Conservation (phyloP, 2,113 vertebrate species). For the Puntigrus tetrazona region DNA sequence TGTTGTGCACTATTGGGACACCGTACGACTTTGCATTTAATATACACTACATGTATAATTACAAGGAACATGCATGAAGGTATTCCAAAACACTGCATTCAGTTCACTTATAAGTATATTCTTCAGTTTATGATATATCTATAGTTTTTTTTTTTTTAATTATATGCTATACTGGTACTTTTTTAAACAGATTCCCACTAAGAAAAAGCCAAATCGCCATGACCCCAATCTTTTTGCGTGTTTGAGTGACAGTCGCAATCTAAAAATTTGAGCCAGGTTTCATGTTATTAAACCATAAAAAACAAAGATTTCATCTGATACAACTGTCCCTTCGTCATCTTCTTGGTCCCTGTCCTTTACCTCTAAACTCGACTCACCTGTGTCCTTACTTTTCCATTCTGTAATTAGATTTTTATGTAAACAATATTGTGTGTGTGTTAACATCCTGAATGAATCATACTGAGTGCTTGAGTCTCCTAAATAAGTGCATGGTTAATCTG, state of each 20-base stretch:
- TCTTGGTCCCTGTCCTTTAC: not conserved
- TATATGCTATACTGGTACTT: too few relatives aligned
- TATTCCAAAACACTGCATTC: too few relatives aligned
- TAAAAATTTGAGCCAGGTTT: not conserved
- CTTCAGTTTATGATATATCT: too few relatives aligned
- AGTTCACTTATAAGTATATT: too few relatives aligned
- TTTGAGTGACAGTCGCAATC: not conserved
- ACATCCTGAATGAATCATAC: not conserved
- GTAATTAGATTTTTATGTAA: not conserved
- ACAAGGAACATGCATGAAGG: too few relatives aligned
- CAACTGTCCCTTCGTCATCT: not conserved
- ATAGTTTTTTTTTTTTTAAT: too few relatives aligned
- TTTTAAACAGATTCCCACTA: too few relatives aligned
- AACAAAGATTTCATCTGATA: not conserved
- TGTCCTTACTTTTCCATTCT: not conserved
- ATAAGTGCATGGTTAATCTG: not conserved
- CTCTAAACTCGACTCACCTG: not conserved
- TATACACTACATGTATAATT: too few relatives aligned
- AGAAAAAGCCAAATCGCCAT: too few relatives aligned
- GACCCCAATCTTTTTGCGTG: too few relatives aligned
- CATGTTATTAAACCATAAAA: not conserved
- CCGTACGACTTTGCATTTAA: too few relatives aligned
- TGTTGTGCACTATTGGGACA: too few relatives aligned
- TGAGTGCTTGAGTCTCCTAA: not conserved
- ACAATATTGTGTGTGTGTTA: not conserved